Percentiles rank a stretch among this genome's conserved stretches.
phyloP scores from a whole-genome alignment of 1,140 invertebrate genomes.

The Aphaenogaster rudis region DNA sequence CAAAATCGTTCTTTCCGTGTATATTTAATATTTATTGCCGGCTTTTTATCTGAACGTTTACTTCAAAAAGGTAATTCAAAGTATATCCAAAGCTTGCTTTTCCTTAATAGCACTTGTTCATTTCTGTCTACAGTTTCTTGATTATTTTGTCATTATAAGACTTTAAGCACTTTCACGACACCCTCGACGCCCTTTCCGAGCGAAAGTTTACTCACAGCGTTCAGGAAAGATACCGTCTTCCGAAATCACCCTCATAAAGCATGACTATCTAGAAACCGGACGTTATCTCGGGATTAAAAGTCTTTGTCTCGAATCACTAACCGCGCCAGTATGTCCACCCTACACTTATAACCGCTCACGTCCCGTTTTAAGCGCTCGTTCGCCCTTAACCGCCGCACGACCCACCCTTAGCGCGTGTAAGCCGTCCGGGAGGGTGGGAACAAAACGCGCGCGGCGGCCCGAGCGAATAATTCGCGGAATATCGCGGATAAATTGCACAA shows the following conservation, averaged over 20 bases:
- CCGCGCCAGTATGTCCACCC: neutral
- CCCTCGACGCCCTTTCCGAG: neutral
- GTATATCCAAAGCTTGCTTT: neutral
- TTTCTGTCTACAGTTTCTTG: neutral
- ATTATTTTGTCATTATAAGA: constrained; percentile 24
- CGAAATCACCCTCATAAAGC: constrained; percentile 8
- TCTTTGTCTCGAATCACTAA: constrained; percentile 53
- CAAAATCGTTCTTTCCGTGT: too few species aligned
- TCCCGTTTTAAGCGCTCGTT: constrained; percentile 24
- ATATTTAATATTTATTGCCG: neutral
- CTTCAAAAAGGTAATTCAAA: neutral
- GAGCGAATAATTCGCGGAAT: constrained; percentile 67
- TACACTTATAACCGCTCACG: constrained; percentile 8
- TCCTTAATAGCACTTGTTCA: neutral
- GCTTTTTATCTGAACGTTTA: neutral
- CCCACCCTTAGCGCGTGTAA: constrained; percentile 27
- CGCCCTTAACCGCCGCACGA: constrained; percentile 3
- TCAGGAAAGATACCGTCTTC: neutral
- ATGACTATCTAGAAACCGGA: neutral
- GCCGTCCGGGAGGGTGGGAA: neutral
- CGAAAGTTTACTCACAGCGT: neutral
- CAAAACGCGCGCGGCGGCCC: neutral
- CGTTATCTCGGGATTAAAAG: constrained; percentile 53
- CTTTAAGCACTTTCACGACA: neutral
- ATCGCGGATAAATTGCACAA: constrained; percentile 69